phyloP scores from a whole-genome alignment of 2,888 invertebrate genomes.

The Ochlodes sylvanus region DNA sequence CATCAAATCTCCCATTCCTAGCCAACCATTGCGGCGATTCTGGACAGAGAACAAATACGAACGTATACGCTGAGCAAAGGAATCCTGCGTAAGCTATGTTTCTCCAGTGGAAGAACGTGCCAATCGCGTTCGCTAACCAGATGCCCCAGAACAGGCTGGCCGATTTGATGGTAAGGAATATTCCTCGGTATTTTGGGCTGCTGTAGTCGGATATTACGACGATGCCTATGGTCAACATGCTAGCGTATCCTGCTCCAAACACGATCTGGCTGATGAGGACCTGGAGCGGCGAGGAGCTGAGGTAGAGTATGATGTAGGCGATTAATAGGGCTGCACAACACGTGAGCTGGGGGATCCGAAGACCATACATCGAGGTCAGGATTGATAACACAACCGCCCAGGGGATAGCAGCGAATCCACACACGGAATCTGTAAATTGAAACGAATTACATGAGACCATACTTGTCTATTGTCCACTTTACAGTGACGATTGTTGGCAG shows the following conservation, averaged over 20 bases:
- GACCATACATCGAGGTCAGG: too few species aligned
- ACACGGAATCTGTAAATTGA: too few species aligned
- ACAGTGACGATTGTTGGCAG: too few species aligned
- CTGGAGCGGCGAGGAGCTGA: too few species aligned
- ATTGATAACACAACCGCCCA: too few species aligned
- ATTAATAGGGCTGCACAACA: too few species aligned
- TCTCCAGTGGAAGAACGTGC: conserved; percentile 50
- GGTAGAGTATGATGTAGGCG: too few species aligned
- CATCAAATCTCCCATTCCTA: conserved; percentile 57
- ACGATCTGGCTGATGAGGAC: too few species aligned
- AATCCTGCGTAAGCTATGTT: conserved; percentile 48
- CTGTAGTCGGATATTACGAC: conserved; percentile 47
- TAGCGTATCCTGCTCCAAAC: conserved; percentile 6
- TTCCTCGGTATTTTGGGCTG: conserved; percentile 47
- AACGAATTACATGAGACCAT: too few species aligned
- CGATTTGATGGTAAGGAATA: conserved; percentile 49
- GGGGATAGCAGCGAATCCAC: too few species aligned
- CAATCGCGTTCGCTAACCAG: conserved; percentile 52
- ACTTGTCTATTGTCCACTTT: too few species aligned
- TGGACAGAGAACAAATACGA: conserved; percentile 52
- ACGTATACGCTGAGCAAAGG: conserved; percentile 45
- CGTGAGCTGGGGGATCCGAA: too few species aligned
- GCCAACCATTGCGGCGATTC: conserved; percentile 62
- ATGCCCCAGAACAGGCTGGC: conserved; percentile 50
- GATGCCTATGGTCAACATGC: conserved; percentile 15